These are phyloP conservation scores for Trissolcus brochymenae DNA, from an alignment of 2,888 invertebrate species.

Conservation along the genomic window DNA sequence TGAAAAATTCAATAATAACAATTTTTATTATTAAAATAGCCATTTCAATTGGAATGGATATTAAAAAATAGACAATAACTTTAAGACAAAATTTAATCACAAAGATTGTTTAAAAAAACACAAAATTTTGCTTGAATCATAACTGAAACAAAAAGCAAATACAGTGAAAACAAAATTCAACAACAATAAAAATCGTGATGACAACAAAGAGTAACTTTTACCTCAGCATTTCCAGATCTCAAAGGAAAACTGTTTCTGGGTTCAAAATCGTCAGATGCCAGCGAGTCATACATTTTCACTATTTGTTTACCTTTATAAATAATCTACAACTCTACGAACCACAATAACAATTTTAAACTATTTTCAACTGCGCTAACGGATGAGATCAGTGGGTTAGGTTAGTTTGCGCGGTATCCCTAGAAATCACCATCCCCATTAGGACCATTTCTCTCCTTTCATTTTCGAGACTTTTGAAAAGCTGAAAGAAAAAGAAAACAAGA, in stretches of 20 bases:
- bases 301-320: too few relatives aligned
- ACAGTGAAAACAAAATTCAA: background rate
- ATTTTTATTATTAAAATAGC: background rate
- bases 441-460: too few relatives aligned
- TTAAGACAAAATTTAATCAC: background rate
- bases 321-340: too few relatives aligned
- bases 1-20: constrained; percentile 26
- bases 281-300: constrained; percentile 14
- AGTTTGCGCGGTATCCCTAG: too few relatives aligned
- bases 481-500: too few relatives aligned
- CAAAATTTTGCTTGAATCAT: too few relatives aligned
- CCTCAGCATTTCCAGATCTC: constrained; percentile 59
- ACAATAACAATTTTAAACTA: too few relatives aligned
- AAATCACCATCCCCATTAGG: too few relatives aligned
- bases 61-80: background rate
- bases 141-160: background rate
- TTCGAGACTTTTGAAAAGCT: too few relatives aligned
- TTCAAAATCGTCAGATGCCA: constrained; percentile 66
- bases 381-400: too few relatives aligned
- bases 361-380: too few relatives aligned
- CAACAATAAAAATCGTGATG: too few relatives aligned
- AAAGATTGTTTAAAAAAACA: background rate
- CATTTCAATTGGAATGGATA: background rate
- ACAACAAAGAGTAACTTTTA: constrained; percentile 48
- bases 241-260: constrained; percentile 65